Conservation (phyloP, 1,140 invertebrate species). For the Batillaria attramentaria region DNA sequence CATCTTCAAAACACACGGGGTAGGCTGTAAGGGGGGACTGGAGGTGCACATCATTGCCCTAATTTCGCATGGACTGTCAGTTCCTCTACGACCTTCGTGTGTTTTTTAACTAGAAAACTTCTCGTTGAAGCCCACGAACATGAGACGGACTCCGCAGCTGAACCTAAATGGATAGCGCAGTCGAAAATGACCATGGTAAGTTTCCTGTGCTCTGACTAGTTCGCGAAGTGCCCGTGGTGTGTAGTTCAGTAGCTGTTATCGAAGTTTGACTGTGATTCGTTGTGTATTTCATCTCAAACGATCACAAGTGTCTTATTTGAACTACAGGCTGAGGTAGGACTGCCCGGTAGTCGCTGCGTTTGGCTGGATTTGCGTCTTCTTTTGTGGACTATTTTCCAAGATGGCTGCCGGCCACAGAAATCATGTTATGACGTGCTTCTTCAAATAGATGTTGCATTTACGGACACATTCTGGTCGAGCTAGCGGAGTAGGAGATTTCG, state of each 20-base stretch:
- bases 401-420: slow-evolving; percentile 52
- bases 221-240: too few relatives aligned
- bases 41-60: slow-evolving; percentile 50
- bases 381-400: slow-evolving; percentile 59
- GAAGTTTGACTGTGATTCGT: slow-evolving; percentile 3
- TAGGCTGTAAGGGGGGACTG: slow-evolving; percentile 40
- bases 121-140: not conserved
- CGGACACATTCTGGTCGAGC: too few relatives aligned
- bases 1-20: slow-evolving; percentile 60
- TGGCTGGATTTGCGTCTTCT: slow-evolving; percentile 31
- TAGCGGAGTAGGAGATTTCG: not conserved
- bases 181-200: slow-evolving; percentile 65
- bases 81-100: slow-evolving; percentile 38
- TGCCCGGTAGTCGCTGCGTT: slow-evolving; percentile 35
- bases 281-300: slow-evolving; percentile 7
- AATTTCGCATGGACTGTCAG: slow-evolving; percentile 47
- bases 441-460: slow-evolving; percentile 5
- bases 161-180: slow-evolving; percentile 33
- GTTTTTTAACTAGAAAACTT: not conserved
- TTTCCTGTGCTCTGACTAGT: slow-evolving; percentile 35
- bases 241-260: too few relatives aligned
- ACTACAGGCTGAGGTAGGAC: not conserved
- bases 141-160: not conserved
- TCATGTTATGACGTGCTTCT: slow-evolving; percentile 62
- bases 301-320: not conserved